Conservation (phyloP, 2,888 invertebrate genomes). For the Parnassius mnemosyne region DNA sequence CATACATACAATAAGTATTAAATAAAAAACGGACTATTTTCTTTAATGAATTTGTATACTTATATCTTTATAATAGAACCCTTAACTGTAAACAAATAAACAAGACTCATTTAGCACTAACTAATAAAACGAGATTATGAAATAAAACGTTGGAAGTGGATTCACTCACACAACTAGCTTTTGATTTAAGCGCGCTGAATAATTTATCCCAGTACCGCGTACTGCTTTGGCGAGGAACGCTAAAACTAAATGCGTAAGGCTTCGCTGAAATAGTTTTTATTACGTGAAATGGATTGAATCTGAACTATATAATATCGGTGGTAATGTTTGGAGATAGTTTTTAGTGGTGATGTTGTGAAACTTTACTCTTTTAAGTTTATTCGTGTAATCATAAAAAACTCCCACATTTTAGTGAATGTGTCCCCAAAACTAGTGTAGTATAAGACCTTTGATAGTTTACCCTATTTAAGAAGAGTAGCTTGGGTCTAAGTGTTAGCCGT, state of each 20-base stretch:
- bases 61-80: not conserved
- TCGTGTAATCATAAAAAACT: not conserved
- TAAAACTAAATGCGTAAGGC: constrained; percentile 22
- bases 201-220: constrained; percentile 43
- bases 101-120: not conserved
- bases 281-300: constrained; percentile 18
- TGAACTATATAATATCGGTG: constrained; percentile 15
- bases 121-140: constrained; percentile 39
- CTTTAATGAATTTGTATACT: not conserved
- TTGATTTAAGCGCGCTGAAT: constrained; percentile 49
- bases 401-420: no score
- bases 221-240: constrained; percentile 29
- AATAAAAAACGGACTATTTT: no score
- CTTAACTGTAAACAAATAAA: not conserved
- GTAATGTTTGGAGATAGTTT: constrained; percentile 16
- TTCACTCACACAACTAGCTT: constrained; percentile 41
- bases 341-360: not conserved
- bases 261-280: constrained; percentile 19
- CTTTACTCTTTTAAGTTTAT: not conserved
- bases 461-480: no score
- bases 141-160: constrained; percentile 38
- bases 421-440: no score
- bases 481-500: no score
- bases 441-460: no score
- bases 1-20: no score